Evolutionary conservation across 2,888 invertebrate species (phyloP), one percentile per base, ranked within the genome.

Genomic region (Frankliniella fusca): DNA sequence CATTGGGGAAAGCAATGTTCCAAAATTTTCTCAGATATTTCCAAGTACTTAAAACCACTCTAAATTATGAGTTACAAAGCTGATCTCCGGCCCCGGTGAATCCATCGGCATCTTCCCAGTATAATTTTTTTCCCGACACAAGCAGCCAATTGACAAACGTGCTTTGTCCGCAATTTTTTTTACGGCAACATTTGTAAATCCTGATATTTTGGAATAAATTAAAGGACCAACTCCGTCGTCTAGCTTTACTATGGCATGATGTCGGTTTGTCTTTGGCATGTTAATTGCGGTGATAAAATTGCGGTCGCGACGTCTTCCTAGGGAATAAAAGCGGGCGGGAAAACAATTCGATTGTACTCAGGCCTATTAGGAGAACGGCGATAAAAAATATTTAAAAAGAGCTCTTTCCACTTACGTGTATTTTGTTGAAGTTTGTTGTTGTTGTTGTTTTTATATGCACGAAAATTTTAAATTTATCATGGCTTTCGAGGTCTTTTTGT

Each of bases 311-410:
- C 70, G 70, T 70, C 70, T 70, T 70, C 70, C 70, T n/a, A 0
- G 70, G 11, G 23, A 23, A 23, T n/a, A n/a, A n/a, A 70, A n/a
- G 70, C 70, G 70, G 70, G 23, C 70, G 70, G 70, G 70, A n/a
- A 70, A 23, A 61, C 18, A 54, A 54, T 54, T 15, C 12, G n/a
- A 61, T 61, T 70, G 23, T 23, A 23, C 11, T 70, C 23, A 70
- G 70, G 70, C 70, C 70, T 70, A 70, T 70, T 5, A 23, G 70
- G 23, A 70, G 70, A 70, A 70, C 23, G 70, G 70, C 70, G 23
- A 70, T 23, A 70, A 70, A 23, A 70, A 11, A 54, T n/a, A 38
- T 38, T 38, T 23, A 70, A 70, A 23, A 70, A 11, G 8, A n/a
- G 5, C 5, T 38, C 54, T 12, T 54, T 70, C 23, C 70, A 70